Evolutionary conservation across 2,888 invertebrate species (phyloP).

Genomic region (Napeogenes sylphis): DNA sequence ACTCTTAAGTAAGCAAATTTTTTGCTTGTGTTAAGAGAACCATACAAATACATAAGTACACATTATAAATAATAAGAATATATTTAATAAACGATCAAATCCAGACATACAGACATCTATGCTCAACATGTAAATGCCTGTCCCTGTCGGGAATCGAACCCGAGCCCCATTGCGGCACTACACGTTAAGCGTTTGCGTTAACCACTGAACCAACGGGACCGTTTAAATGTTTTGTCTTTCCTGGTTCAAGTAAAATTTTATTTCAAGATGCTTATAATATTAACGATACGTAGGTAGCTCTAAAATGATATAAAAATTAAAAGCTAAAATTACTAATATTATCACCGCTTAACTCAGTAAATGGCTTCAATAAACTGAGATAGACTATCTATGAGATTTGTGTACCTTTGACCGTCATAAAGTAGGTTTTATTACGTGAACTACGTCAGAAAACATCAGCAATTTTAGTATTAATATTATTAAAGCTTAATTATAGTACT

Average conservation of each 20-base stretch:
- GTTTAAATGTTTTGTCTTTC: no score
- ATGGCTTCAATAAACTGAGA: conserved; percentile 36
- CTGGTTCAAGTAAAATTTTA: not conserved
- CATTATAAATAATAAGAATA: no score
- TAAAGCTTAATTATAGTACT: not conserved
- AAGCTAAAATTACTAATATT: conserved; percentile 21
- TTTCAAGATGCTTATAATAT: not conserved
- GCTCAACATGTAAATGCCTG: no score
- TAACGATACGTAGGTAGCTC: not conserved
- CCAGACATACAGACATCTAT: no score
- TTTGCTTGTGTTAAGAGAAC: no score
- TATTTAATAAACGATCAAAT: no score
- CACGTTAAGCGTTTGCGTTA: no score
- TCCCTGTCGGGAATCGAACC: no score
- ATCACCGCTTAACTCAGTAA: conserved; percentile 22
- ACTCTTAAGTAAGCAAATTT: no score
- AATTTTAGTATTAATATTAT: conserved; percentile 6
- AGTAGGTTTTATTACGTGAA: conserved; percentile 44
- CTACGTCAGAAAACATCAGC: conserved; percentile 3
- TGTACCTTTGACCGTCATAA: conserved; percentile 41
- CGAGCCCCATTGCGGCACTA: no score
- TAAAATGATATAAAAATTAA: conserved; percentile 2
- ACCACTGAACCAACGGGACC: no score
- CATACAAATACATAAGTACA: no score
- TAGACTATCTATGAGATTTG: conserved; percentile 52